Evolutionary conservation across 2,113 vertebrate genomes (phyloP).

Genomic region (Lepidothrix coronata): DNA sequence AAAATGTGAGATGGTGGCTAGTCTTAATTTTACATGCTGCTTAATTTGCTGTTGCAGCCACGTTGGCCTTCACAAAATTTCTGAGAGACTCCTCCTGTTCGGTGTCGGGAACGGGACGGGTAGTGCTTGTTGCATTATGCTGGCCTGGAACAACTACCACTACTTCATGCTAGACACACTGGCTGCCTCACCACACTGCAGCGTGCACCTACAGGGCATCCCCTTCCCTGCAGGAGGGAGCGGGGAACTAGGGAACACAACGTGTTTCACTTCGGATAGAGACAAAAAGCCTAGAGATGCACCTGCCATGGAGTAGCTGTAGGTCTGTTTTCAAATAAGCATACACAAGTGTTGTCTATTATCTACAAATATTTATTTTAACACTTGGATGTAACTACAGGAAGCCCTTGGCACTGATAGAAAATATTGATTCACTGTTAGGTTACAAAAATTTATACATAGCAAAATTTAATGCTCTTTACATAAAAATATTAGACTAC

Average conservation of each 20-base stretch:
- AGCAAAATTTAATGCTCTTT: conserved; percentile 94
- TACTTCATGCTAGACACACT: neutral
- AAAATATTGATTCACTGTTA: conserved; percentile 93
- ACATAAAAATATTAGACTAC: conserved; percentile 91
- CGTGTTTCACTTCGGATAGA: rapidly evolving
- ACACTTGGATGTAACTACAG: conserved; percentile 86
- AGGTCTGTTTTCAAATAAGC: conserved; percentile 76
- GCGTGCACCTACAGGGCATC: neutral
- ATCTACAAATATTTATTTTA: conserved; percentile 86
- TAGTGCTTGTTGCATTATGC: neutral
- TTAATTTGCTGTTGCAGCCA: neutral
- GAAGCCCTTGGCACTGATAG: conserved; percentile 90
- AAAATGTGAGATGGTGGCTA: neutral
- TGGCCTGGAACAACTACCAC: neutral
- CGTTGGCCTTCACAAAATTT: neutral
- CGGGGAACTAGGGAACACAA: neutral
- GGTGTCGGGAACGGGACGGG: rapidly evolving
- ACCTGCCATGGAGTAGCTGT: conserved; percentile 1
- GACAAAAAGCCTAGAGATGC: neutral
- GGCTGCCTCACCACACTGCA: neutral
- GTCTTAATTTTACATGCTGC: neutral
- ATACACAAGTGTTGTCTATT: conserved; percentile 77
- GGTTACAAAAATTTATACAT: conserved; percentile 98
- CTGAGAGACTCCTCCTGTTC: neutral
- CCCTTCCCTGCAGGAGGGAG: neutral